Conservation (phyloP, 2,888 invertebrate genomes). For the Hesperia comma region DNA sequence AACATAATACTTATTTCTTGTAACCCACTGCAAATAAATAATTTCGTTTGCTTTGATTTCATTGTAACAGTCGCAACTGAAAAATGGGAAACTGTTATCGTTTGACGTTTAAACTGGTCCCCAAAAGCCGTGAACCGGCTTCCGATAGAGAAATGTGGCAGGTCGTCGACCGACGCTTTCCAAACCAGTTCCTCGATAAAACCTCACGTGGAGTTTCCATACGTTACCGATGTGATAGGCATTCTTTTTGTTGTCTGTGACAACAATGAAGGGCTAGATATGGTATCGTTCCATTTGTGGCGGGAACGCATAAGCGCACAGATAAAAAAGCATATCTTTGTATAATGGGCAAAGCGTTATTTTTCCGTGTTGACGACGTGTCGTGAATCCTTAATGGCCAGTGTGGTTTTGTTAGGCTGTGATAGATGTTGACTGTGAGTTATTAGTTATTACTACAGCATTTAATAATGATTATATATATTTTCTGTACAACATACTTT, state of each 20-base stretch:
- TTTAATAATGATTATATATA: too few relatives aligned
- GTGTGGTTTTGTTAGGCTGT: neutral
- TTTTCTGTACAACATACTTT: too few relatives aligned
- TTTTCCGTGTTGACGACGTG: slow-evolving; percentile 31
- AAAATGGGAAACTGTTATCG: slow-evolving; percentile 25
- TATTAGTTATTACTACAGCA: neutral
- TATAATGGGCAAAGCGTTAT: slow-evolving; percentile 27
- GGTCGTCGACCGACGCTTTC: slow-evolving; percentile 75
- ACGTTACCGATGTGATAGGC: slow-evolving; percentile 45
- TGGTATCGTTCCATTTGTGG: slow-evolving; percentile 54
- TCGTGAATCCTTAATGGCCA: slow-evolving; percentile 25
- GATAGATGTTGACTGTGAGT: slow-evolving; percentile 2
- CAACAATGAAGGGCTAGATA: slow-evolving; percentile 57
- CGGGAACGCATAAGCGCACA: slow-evolving; percentile 24
- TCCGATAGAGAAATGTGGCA: slow-evolving; percentile 64
- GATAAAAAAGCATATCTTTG: slow-evolving; percentile 37
- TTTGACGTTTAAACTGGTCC: slow-evolving; percentile 39
- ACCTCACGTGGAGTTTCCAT: slow-evolving; percentile 45
- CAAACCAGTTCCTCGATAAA: slow-evolving; percentile 62
- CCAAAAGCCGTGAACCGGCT: slow-evolving; percentile 55
- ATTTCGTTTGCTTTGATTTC: neutral
- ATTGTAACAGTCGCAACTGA: slow-evolving; percentile 7
- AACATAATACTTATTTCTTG: too few relatives aligned
- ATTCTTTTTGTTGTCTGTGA: slow-evolving; percentile 49
- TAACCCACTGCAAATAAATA: too few relatives aligned